Conservation (phyloP, 2,797 vertebrate genomes). For the Peromyscus melanophrys region DNA sequence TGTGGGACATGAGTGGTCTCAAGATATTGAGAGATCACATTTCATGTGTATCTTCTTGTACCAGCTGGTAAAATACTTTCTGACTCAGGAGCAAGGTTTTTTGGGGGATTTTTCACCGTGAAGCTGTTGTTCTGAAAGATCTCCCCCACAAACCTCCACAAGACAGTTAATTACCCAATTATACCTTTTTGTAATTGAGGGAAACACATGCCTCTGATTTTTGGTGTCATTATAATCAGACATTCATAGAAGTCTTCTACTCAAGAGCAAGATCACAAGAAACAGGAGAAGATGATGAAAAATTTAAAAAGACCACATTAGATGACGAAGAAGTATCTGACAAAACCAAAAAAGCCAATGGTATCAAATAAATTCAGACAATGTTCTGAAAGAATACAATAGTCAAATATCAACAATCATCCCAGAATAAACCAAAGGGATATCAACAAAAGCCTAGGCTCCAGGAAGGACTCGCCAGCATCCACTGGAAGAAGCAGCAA, state of each 20-base stretch:
- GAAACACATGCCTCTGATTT: neutral
- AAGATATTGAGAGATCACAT: neutral
- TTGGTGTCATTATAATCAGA: neutral
- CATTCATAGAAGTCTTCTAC: neutral
- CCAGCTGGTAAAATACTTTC: neutral
- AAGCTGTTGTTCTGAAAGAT: neutral
- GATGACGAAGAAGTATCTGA: neutral
- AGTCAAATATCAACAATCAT: neutral
- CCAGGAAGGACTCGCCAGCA: neutral
- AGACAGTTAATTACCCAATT: neutral
- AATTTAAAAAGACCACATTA: neutral
- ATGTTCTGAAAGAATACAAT: neutral
- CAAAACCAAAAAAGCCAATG: neutral
- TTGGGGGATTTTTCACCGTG: neutral
- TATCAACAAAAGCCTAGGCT: neutral
- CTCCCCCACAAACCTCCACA: neutral
- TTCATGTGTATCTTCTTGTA: neutral
- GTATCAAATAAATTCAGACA: neutral
- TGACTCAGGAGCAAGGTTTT: neutral
- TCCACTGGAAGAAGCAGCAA: too few species aligned
- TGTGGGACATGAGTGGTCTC: neutral
- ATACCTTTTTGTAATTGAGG: neutral
- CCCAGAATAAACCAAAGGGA: neutral
- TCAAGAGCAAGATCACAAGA: neutral
- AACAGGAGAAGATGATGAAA: neutral